These are phyloP conservation scores for Syngnathus typhle DNA, from an alignment of 2,113 vertebrate species.

Conservation along the genomic window DNA sequence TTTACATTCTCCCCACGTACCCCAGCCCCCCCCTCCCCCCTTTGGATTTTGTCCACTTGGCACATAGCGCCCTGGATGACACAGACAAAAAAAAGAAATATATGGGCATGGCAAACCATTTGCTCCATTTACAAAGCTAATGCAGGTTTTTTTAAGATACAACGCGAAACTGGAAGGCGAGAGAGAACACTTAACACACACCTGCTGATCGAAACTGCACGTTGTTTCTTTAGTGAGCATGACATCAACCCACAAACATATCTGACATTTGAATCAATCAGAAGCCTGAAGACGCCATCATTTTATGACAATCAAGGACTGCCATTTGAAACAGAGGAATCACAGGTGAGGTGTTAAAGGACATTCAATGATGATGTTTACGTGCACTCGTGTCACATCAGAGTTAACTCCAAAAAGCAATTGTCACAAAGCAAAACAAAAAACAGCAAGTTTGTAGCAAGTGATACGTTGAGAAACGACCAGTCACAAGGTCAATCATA, in stretches of 20 bases:
- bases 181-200: slow-evolving; percentile 7
- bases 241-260: not conserved
- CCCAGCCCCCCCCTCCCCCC: not conserved
- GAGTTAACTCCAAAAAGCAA: too few relatives aligned
- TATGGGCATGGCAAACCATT: slow-evolving; percentile 9
- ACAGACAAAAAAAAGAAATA: slow-evolving; percentile 16
- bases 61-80: slow-evolving; percentile 11
- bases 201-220: slow-evolving; percentile 5
- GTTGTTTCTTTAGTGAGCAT: not conserved
- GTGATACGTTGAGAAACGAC: too few relatives aligned
- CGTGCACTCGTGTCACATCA: too few relatives aligned
- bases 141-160: slow-evolving; percentile 15
- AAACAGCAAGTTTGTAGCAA: too few relatives aligned
- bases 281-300: not conserved
- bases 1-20: not conserved
- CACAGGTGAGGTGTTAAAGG: too few relatives aligned
- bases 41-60: slow-evolving; percentile 12
- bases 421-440: too few relatives aligned
- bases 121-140: slow-evolving; percentile 18
- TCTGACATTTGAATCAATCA: not conserved
- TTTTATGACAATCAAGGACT: too few relatives aligned
- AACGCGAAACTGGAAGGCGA: slow-evolving; percentile 9
- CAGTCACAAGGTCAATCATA: too few relatives aligned
- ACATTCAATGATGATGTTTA: too few relatives aligned
- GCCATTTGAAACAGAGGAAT: too few relatives aligned